Conservation (phyloP, 2,113 vertebrate genomes). For the Heterotilapia buettikoferi region DNA sequence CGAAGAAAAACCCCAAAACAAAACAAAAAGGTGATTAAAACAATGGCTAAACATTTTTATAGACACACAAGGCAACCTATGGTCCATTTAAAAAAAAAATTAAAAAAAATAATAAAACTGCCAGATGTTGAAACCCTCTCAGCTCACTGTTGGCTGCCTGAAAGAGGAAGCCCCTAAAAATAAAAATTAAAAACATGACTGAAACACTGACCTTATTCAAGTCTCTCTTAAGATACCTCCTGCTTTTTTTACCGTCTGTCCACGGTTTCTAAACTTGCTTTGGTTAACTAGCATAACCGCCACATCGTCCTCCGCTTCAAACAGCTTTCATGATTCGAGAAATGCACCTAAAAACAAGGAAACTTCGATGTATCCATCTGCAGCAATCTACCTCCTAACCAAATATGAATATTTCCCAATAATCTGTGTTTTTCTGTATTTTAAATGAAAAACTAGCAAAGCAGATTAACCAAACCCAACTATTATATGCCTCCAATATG, state of each 20-base stretch:
- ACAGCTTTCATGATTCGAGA: not conserved
- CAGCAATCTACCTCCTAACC: not conserved
- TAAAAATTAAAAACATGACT: slow-evolving; percentile 20
- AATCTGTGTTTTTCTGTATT: not conserved
- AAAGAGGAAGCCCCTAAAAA: slow-evolving; percentile 79
- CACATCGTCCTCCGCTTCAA: not conserved
- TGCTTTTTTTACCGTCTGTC: slow-evolving; percentile 52
- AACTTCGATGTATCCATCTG: not conserved
- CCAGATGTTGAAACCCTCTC: slow-evolving; percentile 68
- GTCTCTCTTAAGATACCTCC: slow-evolving; percentile 14
- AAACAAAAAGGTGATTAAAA: not conserved
- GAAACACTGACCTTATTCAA: slow-evolving; percentile 42
- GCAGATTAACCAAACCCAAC: slow-evolving; percentile 33
- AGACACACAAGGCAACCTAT: slow-evolving; percentile 83
- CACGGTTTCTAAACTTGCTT: slow-evolving; percentile 75
- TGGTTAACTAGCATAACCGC: slow-evolving; percentile 81
- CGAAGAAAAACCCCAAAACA: not conserved
- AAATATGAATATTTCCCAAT: not conserved
- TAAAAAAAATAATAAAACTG: slow-evolving; percentile 21
- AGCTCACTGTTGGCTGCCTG: slow-evolving; percentile 70
- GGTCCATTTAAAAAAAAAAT: slow-evolving; percentile 45
- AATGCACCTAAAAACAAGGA: not conserved
- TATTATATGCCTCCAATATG: not conserved
- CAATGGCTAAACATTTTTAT: slow-evolving; percentile 42
- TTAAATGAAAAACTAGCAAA: slow-evolving; percentile 9